phyloP scores from a whole-genome alignment of 1,140 invertebrate species.

The Drosophila fuyamai region DNA sequence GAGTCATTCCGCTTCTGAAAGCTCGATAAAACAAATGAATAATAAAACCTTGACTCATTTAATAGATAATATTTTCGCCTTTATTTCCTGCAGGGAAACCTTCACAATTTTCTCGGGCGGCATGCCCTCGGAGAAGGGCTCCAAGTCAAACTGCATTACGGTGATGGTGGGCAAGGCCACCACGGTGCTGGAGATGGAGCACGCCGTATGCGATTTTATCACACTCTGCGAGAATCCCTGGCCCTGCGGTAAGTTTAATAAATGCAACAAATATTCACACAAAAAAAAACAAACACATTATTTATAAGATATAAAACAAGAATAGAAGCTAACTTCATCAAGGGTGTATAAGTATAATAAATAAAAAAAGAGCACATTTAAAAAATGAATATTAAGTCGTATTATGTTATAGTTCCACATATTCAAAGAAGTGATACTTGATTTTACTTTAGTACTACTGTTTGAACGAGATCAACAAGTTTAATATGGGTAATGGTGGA shows the following conservation, averaged over 20 bases:
- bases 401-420: too few relatives aligned
- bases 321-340: background rate
- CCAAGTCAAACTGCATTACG: slow-evolving; percentile 96
- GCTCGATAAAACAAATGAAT: background rate
- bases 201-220: slow-evolving; percentile 98
- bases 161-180: slow-evolving; percentile 96
- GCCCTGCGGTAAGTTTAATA: slow-evolving; percentile 89
- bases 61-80: background rate
- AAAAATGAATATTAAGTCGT: too few relatives aligned
- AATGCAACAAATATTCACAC: background rate
- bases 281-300: background rate
- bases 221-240: slow-evolving; percentile 97
- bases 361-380: background rate
- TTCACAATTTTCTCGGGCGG: slow-evolving; percentile 98
- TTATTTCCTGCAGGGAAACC: slow-evolving; percentile 88
- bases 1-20: background rate
- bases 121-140: slow-evolving; percentile 94
- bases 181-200: slow-evolving; percentile 99
- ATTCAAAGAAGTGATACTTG: too few relatives aligned
- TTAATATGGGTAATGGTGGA: too few relatives aligned
- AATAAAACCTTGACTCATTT: slow-evolving; percentile 1
- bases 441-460: too few relatives aligned
- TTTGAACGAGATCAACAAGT: too few relatives aligned
- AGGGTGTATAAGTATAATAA: background rate
- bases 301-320: background rate